These are phyloP conservation scores for Parazoanthus darwini DNA, from an alignment of 92 coral and sea anemone genomes.

Conservation along the genomic window DNA sequence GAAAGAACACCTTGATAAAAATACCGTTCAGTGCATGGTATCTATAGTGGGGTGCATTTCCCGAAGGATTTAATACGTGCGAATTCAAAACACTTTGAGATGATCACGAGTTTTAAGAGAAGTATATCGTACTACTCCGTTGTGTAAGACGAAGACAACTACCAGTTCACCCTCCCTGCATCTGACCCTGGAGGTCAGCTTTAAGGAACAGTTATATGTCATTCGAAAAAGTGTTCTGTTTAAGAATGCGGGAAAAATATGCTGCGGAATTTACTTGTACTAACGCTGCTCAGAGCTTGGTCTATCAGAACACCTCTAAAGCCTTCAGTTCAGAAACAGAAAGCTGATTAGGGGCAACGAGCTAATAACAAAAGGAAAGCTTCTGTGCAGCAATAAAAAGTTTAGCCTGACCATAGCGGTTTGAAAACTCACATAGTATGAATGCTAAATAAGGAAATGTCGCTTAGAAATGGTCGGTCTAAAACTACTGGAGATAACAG, in stretches of 20 bases:
- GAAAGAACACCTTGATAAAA: slow-evolving; percentile 2
- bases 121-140: background rate
- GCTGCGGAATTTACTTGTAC: background rate
- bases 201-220: too few species aligned
- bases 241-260: background rate
- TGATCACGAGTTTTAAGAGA: too few species aligned
- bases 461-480: too few species aligned
- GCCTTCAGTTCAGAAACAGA: background rate
- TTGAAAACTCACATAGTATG: too few species aligned
- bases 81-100: background rate
- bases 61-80: background rate
- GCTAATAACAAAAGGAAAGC: too few species aligned
- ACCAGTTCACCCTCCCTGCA: background rate
- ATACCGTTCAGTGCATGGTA: background rate
- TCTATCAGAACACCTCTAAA: background rate
- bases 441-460: too few species aligned
- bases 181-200: background rate
- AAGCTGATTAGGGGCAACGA: too few species aligned
- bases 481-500: too few species aligned
- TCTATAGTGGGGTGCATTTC: background rate
- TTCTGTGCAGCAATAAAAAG: too few species aligned
- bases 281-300: background rate
- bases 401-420: too few species aligned
- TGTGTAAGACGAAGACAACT: background rate
- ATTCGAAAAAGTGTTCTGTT: background rate